These are phyloP conservation scores for Lithophane socia DNA, from an alignment of 2,888 invertebrate species.

Conservation along the genomic window DNA sequence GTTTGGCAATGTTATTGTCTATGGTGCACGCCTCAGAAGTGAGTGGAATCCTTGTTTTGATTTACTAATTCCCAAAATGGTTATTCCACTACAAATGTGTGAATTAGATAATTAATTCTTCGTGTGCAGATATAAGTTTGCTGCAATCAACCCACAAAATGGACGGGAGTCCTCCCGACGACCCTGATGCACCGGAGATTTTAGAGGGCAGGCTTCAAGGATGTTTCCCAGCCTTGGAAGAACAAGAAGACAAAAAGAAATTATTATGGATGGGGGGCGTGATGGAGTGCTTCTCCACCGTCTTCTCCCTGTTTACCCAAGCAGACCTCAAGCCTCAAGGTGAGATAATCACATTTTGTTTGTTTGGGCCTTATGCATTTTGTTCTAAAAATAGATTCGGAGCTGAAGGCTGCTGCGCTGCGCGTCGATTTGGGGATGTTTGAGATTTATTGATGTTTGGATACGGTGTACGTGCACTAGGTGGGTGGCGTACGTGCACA, in stretches of 20 bases:
- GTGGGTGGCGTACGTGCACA: not conserved
- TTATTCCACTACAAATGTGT: not conserved
- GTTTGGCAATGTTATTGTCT: conserved; percentile 12
- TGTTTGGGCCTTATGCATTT: conserved; percentile 35
- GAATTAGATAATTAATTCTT: not conserved
- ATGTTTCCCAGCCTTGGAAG: conserved; percentile 51
- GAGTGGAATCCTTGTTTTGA: conserved; percentile 43
- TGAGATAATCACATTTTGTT: conserved; percentile 70
- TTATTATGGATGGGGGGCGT: conserved; percentile 95
- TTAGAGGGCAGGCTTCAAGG: conserved; percentile 68
- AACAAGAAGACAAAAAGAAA: conserved; percentile 85
- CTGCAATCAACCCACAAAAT: conserved; percentile 40
- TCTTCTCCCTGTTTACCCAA: conserved; percentile 96
- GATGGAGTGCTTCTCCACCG: conserved; percentile 96
- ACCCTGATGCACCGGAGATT: conserved; percentile 52
- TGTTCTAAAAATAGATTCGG: conserved; percentile 51
- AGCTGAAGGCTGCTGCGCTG: conserved; percentile 73
- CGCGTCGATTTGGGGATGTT: conserved; percentile 60
- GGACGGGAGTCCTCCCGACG: conserved; percentile 64
- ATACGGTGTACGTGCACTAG: conserved; percentile 21
- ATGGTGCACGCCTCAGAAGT: conserved; percentile 38
- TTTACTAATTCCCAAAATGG: conserved; percentile 3
- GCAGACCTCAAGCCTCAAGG: conserved; percentile 93
- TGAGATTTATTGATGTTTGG: conserved; percentile 35
- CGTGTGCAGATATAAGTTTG: conserved; percentile 32